Evolutionary conservation across 1,140 invertebrate species (phyloP).

Genomic region (Oncopodura yosiiana): DNA sequence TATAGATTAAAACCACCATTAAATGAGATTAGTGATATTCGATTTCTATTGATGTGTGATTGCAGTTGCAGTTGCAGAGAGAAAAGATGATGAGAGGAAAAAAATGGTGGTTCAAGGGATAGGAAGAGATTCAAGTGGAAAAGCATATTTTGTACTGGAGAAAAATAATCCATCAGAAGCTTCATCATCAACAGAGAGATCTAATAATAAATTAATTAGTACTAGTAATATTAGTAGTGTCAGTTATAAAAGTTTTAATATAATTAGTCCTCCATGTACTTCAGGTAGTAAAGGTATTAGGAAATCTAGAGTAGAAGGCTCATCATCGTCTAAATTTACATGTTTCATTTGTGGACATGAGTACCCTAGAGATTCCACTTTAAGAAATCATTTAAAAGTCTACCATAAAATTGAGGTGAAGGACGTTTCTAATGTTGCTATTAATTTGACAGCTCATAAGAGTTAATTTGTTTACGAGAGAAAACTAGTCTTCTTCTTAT

Average conservation of each 20-base stretch:
- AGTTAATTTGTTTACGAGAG: neutral
- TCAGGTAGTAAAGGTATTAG: neutral
- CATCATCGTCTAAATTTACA: constrained; percentile 24
- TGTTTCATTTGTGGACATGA: constrained; percentile 33
- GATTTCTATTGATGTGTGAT: constrained; percentile 22
- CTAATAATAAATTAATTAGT: neutral
- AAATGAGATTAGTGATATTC: too few species aligned
- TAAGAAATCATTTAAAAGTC: constrained; percentile 34
- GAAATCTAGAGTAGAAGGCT: constrained; percentile 5
- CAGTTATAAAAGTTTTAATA: too few species aligned
- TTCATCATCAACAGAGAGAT: neutral
- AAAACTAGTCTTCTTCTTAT: neutral
- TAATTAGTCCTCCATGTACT: too few species aligned
- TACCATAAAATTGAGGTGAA: constrained; percentile 32
- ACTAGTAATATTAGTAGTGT: constrained; percentile 11
- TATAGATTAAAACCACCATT: too few species aligned
- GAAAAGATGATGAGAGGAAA: constrained; percentile 8
- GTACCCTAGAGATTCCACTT: constrained; percentile 30
- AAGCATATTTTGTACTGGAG: constrained; percentile 6
- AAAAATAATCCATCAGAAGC: constrained; percentile 1
- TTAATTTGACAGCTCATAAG: constrained; percentile 2
- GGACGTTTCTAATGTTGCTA: constrained; percentile 10
- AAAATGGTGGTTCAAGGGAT: constrained; percentile 11
- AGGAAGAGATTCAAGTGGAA: neutral
- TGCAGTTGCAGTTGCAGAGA: constrained; percentile 32